These are phyloP conservation scores for Amphipyra berbera DNA, from an alignment of 2,888 invertebrate species.

Conservation along the genomic window DNA sequence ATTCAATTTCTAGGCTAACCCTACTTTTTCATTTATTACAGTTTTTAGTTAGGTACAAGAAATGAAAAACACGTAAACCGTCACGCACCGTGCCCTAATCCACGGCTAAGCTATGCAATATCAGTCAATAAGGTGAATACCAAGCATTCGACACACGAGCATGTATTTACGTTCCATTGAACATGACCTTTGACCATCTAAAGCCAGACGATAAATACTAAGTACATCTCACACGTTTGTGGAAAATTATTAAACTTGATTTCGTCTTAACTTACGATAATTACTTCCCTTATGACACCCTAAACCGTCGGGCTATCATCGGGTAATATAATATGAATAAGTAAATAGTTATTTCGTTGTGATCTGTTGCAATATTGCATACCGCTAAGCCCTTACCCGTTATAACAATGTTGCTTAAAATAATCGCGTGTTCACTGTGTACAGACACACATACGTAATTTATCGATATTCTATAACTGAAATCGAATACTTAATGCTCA, in stretches of 20 bases:
- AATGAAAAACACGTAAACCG: constrained; percentile 19
- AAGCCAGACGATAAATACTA: constrained; percentile 28
- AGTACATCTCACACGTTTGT: constrained; percentile 28
- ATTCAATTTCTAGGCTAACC: too few species aligned
- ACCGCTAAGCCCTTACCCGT: constrained; percentile 43
- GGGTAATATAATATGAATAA: constrained; percentile 51
- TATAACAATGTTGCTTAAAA: constrained; percentile 54
- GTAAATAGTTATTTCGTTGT: constrained; percentile 56
- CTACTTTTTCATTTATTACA: too few species aligned
- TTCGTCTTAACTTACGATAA: constrained; percentile 39
- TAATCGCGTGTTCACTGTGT: constrained; percentile 52
- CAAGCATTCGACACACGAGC: constrained; percentile 22
- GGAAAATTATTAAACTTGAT: constrained; percentile 42
- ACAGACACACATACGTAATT: constrained; percentile 43
- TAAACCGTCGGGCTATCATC: constrained; percentile 46
- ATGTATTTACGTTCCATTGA: constrained; percentile 49
- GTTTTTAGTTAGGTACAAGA: constrained; percentile 4
- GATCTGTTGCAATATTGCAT: constrained; percentile 60
- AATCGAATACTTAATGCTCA: constrained; percentile 59
- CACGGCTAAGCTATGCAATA: constrained; percentile 13
- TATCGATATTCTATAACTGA: constrained; percentile 56
- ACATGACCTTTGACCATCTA: constrained; percentile 49
- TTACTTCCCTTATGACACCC: constrained; percentile 37
- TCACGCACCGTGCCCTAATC: constrained; percentile 26
- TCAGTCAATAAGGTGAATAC: constrained; percentile 37